Evolutionary conservation across 2,888 invertebrate species (phyloP), one percentile per base, ranked within the genome.

Genomic region (Pyrgus malvae): DNA sequence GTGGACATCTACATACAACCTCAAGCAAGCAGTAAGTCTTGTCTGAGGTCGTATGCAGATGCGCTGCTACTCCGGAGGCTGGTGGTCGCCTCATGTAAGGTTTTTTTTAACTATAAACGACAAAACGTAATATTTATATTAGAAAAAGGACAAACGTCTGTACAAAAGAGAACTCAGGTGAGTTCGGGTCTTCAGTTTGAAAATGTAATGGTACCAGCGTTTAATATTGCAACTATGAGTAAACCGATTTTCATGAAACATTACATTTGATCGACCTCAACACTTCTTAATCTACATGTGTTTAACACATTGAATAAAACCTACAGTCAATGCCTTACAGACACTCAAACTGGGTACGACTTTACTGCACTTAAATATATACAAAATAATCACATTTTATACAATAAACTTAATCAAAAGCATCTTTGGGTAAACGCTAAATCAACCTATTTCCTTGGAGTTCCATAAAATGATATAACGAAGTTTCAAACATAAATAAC

Each of bases 221-320:
- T 37, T 6, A 11, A 11, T 6, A n/a, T n/a, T 31, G 21, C 9
- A 21, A 41, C 11, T 17, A 38, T 17, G 25, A 38, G 12, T 23
- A 19, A 29, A 7, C 16, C 16, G 8, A 12, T n/a, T n/a, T 21
- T 6, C 21, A 45, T 9, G n/a, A 37, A 45, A 31, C 31, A 31
- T 45, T 21, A 11, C 31, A 19, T 31, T n/a, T 19, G n/a, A 2
- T 11, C 12, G 29, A 33, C 25, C 17, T 23, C 41, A 41, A 48
- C 19, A 37, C 16, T 42, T 14, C 62, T 60, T 62, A 45, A 33
- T 14, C 58, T 64, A 68, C 14, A 41, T 55, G 72, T 69, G 72
- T 70, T 68, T 68, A 65, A 70, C 72, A 70, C 71, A 63, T 65
- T 54, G 48, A 57, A 55, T 63, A 61, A 56, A 56, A 67, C 59